phyloP scores from a whole-genome alignment of 2,113 vertebrate genomes.

The Phalacrocorax carbo region DNA sequence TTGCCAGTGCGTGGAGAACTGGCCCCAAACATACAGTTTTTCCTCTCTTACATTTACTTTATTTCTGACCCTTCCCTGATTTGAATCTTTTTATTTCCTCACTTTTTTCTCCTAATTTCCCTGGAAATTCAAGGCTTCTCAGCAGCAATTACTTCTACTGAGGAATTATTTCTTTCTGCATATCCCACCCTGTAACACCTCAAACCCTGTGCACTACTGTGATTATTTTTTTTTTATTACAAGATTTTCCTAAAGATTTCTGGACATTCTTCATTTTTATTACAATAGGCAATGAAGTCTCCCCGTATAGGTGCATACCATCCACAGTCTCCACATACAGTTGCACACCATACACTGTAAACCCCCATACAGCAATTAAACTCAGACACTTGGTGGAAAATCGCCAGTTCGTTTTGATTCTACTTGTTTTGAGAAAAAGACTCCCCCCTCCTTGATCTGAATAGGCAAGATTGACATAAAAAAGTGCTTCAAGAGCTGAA shows the following conservation, averaged over 20 bases:
- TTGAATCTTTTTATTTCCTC: neutral
- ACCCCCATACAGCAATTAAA: neutral
- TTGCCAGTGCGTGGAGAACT: neutral
- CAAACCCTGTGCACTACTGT: neutral
- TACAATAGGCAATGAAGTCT: neutral
- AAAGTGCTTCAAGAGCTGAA: slow-evolving; percentile 71
- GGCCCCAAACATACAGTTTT: neutral
- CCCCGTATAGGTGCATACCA: neutral
- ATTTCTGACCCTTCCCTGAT: neutral
- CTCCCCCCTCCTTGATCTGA: slow-evolving; percentile 41
- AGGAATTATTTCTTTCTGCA: neutral
- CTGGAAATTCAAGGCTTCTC: neutral
- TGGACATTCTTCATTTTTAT: neutral
- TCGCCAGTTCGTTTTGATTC: neutral
- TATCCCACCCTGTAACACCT: neutral
- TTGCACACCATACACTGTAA: neutral
- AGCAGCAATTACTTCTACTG: neutral
- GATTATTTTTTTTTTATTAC: neutral
- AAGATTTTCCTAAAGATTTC: neutral
- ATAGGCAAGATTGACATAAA: slow-evolving; percentile 72
- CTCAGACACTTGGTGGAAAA: neutral
- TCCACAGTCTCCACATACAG: neutral
- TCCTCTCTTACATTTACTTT: neutral
- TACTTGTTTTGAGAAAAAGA: slow-evolving; percentile 14
- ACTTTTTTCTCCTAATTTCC: neutral